Percentiles rank a stretch among this genome's conserved stretches.
These are phyloP conservation scores for Threskiornis aethiopicus DNA, from an alignment of 2,797 vertebrate species.

Conservation along the genomic window DNA sequence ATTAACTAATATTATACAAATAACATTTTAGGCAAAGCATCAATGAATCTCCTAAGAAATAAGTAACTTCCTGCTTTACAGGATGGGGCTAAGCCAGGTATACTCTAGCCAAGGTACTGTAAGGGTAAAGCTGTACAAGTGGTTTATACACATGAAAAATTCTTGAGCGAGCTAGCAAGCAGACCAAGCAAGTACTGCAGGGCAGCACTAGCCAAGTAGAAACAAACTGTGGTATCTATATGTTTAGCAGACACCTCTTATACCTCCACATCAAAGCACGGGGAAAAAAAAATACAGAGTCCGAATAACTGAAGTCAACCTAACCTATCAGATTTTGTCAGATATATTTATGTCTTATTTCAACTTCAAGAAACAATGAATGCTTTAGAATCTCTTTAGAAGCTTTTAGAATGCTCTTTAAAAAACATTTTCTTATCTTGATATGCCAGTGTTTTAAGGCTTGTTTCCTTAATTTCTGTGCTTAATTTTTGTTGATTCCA, in stretches of 20 bases:
- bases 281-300: not conserved
- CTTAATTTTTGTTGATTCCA: not conserved
- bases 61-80: not conserved
- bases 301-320: not conserved
- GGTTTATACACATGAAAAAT: not conserved
- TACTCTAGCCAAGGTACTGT: not conserved
- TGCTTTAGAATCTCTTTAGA: not conserved
- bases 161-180: not conserved
- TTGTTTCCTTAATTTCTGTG: not conserved
- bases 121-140: not conserved
- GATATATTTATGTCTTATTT: not conserved
- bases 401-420: not conserved
- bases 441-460: not conserved
- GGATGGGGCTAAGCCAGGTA: not conserved
- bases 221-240: not conserved
- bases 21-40: not conserved
- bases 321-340: not conserved
- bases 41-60: not conserved
- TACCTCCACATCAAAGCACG: not conserved
- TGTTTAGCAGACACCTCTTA: not conserved
- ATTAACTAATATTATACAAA: not conserved
- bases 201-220: not conserved
- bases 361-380: not conserved
- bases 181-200: not conserved
- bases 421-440: not conserved